phyloP scores from a whole-genome alignment of 2,888 invertebrate genomes.

The Cryptus armator region DNA sequence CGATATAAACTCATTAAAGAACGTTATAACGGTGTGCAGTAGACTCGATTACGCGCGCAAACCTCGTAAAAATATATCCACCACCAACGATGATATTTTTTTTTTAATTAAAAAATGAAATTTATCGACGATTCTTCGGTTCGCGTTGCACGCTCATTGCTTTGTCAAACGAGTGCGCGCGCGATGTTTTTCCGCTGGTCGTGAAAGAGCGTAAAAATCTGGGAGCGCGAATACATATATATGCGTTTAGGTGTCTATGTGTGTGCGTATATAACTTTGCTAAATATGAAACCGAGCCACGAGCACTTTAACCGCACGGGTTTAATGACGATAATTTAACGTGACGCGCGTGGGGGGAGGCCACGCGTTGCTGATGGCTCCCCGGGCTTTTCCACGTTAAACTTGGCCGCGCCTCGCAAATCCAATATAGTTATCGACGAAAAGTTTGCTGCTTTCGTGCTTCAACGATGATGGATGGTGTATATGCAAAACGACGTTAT shows the following conservation, averaged over 20 bases:
- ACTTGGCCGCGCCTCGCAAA: not conserved
- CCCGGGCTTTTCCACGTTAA: not conserved
- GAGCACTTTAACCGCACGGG: conserved; percentile 23
- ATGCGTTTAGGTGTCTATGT: not conserved
- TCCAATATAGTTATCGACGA: conserved; percentile 41
- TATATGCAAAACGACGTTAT: conserved; percentile 49
- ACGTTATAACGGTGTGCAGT: conserved; percentile 2
- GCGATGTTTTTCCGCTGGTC: conserved; percentile 28
- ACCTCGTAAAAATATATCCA: conserved; percentile 13
- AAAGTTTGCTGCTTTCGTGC: conserved; percentile 28
- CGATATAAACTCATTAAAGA: conserved; percentile 19
- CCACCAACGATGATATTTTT: not conserved
- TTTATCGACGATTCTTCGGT: conserved; percentile 48
- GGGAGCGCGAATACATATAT: not conserved
- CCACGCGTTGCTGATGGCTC: not conserved
- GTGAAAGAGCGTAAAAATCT: conserved; percentile 34
- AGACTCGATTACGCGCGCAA: conserved; percentile 33
- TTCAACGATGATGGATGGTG: conserved; percentile 17
- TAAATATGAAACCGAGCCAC: conserved; percentile 41
- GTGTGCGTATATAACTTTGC: conserved; percentile 3
- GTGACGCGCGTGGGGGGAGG: not conserved
- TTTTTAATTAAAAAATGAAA: conserved; percentile 54
- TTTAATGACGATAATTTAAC: conserved; percentile 55
- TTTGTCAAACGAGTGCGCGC: conserved; percentile 30
- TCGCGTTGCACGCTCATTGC: conserved; percentile 13